Base-by-base conservation (phyloP, 2,888 invertebrate species). In the Ceriagrion tenellum region DNA sequence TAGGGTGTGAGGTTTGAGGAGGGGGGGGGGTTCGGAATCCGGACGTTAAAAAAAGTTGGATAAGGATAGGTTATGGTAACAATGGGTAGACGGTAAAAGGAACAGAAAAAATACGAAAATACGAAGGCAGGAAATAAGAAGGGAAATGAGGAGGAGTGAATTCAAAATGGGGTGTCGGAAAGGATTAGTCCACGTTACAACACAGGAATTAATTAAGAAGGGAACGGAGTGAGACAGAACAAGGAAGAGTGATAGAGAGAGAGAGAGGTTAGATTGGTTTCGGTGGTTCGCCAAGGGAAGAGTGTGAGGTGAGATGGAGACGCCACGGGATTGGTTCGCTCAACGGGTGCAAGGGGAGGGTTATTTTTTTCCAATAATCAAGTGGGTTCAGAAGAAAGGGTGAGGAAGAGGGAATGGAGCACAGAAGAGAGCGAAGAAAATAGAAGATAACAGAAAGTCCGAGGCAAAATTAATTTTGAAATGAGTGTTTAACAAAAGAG, bases 101-200 rank as follows among this genome's bases (percentile, higher is more conserved):
- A 88, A 63, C 95, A 95, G 95, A 95, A 95, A 95, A 69, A n/a
- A n/a, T n/a, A n/a, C n/a, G n/a, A n/a, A 35, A 81, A 81, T 13
- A 81, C 16, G 18, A 18, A 26, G 1, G 30, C 81, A 81, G 81
- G 47, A 30, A n/a, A 40, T 47, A 69, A 26, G 23, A 69, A 69
- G 93, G 69, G 69, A 93, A 93, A 93, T 93, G 93, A 93, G 47
- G 47, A 26, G n/a, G 26, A 93, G 74, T 13, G n/a, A 26, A 93
- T 47, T 47, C 30, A 47, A 74, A n/a, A 74, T 59, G n/a, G 93
- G 26, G n/a, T 47, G n/a, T 47, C 47, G 47, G 20, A 35, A 81
- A 81, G 81, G 81, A 13, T 81, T 81, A 81, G 81, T 81, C 26
- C 81, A 81, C 35, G 35, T 81, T 81, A 81, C 81, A 16, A 81